Evolutionary conservation across 2,797 vertebrate species (phyloP), one percentile per base, ranked within the genome.

Genomic region (Petrocephalus schoutedeni): DNA sequence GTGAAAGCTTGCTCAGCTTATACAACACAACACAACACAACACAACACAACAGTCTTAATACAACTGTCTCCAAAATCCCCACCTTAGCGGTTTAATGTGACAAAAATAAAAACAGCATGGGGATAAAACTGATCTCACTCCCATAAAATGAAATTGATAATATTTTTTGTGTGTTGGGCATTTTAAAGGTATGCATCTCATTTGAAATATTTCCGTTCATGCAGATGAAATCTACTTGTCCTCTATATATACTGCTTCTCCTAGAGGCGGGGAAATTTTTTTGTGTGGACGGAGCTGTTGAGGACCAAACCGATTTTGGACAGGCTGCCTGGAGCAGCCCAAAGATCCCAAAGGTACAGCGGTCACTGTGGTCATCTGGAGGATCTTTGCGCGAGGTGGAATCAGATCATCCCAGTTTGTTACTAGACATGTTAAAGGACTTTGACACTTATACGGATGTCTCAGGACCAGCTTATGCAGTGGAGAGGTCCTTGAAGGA

Each of bases 211-310:
- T 84, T 84, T 84, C 51, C 54, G 10, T 84, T 84, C 28, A 23
- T 54, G 49, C 83, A 88, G 83, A 88, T 88, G 87, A 88, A 74
- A 41, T 58, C 83, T 85, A 85, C 83, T 32, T 88, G 64, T 74
- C 83, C 87, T 23, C 51, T 86, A 2, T 86, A 49, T 49, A 57
- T 88, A 56, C 61, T 88, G 32, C 82, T 88, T 32, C 61, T 86
- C 10, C 83, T 88, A 58, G 59, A 86, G n/a, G 82, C 86, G 83
- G 83, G 83, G 58, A 86, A 36, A 14, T 86, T 45, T 45, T 86
- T 58, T 36, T 7, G 21, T 36, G 59, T 71, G 32, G 51, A 86
- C 49, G 64, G 51, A 51, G 16, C 83, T 16, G 28, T 74, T 0
- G 16, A 32, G 59, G 83, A 86, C 45, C 16, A 8, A 45, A 23